A percentile compares a stretch with the other conserved stretches of the same genome.
Conservation (phyloP, 92 coral and sea anemone species). For the Ricordea florida region DNA sequence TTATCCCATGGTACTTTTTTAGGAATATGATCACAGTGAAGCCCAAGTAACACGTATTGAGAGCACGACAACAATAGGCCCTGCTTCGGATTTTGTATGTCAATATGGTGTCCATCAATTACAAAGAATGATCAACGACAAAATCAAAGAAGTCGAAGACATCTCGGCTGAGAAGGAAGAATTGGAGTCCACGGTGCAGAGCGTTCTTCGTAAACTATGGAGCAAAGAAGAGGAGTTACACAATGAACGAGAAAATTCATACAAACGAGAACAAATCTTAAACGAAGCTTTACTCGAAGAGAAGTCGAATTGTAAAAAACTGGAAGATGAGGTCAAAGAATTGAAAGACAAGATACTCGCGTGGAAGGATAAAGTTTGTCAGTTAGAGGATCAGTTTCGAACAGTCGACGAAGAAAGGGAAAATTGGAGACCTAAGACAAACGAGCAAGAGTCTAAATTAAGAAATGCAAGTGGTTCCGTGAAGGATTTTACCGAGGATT, state of each 20-base stretch:
- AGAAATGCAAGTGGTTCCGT: not conserved
- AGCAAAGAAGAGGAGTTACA: constrained; percentile 24
- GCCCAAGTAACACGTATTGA: no score
- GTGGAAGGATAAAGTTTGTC: constrained; percentile 11
- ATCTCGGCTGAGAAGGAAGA: constrained; percentile 21
- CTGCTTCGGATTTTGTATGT: no score
- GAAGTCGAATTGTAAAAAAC: not conserved
- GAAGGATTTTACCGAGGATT: not conserved
- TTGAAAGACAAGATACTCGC: not conserved
- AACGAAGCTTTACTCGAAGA: constrained; percentile 10
- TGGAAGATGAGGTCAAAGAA: constrained; percentile 6
- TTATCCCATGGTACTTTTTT: no score
- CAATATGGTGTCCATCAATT: not conserved
- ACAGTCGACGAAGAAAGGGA: not conserved
- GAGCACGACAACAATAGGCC: no score
- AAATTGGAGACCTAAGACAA: not conserved
- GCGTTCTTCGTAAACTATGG: constrained; percentile 20
- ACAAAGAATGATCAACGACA: constrained; percentile 4
- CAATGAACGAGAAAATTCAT: not conserved
- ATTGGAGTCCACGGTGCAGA: constrained; percentile 6
- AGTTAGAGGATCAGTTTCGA: constrained; percentile 2
- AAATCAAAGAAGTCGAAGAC: constrained; percentile 2
- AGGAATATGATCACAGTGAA: no score
- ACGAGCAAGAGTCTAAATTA: not conserved
- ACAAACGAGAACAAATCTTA: constrained; percentile 4